A percentile compares a stretch with the other conserved stretches of the same genome.
These are phyloP conservation scores for Colletes latitarsis DNA, from an alignment of 1,140 invertebrate genomes.

Conservation along the genomic window DNA sequence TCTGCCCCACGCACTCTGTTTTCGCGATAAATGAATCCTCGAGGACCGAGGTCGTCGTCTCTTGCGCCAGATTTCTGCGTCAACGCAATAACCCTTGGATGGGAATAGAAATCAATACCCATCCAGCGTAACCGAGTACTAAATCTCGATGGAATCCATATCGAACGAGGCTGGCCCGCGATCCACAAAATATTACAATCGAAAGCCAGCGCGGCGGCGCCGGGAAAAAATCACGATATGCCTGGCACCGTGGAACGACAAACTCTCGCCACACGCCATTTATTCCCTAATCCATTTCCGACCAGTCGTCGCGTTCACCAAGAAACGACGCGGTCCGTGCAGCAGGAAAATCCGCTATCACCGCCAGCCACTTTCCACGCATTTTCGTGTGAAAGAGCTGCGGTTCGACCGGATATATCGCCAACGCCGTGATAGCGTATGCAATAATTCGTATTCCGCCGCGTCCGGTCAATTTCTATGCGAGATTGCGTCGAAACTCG, in stretches of 20 bases:
- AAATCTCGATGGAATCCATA: background rate
- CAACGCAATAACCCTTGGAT: no score
- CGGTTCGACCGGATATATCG: background rate
- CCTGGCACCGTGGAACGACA: background rate
- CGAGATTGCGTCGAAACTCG: background rate
- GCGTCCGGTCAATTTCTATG: constrained; percentile 39
- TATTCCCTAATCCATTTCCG: constrained; percentile 32
- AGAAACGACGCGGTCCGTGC: background rate
- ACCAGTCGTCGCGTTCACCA: background rate
- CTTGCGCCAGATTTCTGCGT: no score
- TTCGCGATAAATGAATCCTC: background rate
- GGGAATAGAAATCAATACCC: no score
- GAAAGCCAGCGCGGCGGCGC: background rate
- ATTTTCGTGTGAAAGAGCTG: background rate
- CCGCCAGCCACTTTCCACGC: background rate
- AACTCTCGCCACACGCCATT: background rate
- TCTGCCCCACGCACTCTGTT: no score
- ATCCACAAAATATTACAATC: constrained; percentile 9
- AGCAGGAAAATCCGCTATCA: background rate
- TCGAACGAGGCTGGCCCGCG: background rate
- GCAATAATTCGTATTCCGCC: constrained; percentile 46
- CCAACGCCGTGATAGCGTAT: background rate
- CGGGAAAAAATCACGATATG: background rate
- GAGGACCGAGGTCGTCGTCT: background rate
- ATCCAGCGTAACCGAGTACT: no score